A percentile compares a stretch with the other conserved stretches of the same genome.
These are phyloP conservation scores for Dicerorhinus sumatrensis DNA, from an alignment of 2,113 vertebrate species.

Conservation along the genomic window DNA sequence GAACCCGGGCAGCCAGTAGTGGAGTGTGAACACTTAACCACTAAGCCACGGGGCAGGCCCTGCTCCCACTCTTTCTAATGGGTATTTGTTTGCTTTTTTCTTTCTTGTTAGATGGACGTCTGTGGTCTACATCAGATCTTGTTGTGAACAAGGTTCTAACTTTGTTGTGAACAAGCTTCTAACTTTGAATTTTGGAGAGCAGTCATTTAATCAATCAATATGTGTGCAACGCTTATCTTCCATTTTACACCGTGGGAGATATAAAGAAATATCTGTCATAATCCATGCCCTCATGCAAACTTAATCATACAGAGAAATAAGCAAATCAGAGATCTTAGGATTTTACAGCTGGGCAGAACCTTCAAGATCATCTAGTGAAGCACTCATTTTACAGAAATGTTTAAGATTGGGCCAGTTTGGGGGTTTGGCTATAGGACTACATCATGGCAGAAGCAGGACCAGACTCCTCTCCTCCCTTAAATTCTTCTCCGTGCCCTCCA, in stretches of 20 bases:
- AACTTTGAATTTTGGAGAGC: background rate
- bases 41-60: too few species aligned
- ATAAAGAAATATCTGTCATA: background rate
- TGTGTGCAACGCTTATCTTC: background rate
- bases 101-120: background rate
- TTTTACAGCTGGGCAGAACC: background rate
- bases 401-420: background rate
- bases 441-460: background rate
- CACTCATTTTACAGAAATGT: background rate
- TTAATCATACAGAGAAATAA: background rate
- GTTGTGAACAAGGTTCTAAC: background rate
- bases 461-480: background rate
- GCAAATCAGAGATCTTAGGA: background rate
- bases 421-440: background rate
- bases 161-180: background rate
- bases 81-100: background rate
- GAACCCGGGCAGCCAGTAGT: too few species aligned
- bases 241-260: background rate
- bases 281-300: background rate
- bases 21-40: too few species aligned
- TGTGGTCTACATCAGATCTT: background rate
- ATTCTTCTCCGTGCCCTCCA: background rate
- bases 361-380: background rate
- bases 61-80: background rate
- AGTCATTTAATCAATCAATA: background rate